A percentile compares a stretch with the other conserved stretches of the same genome.
Conservation (phyloP, 2,888 invertebrate genomes). For the Oscheius sp. region DNA sequence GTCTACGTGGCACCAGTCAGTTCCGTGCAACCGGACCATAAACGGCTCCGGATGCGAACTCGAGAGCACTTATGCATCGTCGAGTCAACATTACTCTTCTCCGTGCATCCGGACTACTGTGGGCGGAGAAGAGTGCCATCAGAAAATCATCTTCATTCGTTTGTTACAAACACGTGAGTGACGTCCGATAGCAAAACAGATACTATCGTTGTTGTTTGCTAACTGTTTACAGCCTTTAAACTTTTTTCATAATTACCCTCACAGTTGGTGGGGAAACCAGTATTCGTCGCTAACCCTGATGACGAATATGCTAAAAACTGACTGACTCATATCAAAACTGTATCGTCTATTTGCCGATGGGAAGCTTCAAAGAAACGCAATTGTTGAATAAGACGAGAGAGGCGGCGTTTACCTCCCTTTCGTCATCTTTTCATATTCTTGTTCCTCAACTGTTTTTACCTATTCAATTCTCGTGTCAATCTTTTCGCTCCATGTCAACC, state of each 20-base stretch:
- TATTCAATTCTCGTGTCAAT: neutral
- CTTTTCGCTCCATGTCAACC: neutral
- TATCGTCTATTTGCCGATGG: constrained; percentile 15
- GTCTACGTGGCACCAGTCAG: constrained; percentile 12
- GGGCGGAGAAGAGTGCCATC: constrained; percentile 3
- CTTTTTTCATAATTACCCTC: neutral
- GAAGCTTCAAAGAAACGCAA: constrained; percentile 13
- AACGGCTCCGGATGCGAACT: constrained; percentile 18
- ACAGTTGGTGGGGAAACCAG: neutral
- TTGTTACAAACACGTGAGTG: neutral
- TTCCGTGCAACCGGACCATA: constrained; percentile 21
- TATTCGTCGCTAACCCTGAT: neutral
- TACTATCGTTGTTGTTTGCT: neutral
- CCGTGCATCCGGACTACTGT: constrained; percentile 13
- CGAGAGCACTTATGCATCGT: constrained; percentile 15
- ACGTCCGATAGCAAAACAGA: neutral
- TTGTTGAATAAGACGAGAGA: constrained; percentile 8
- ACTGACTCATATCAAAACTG: neutral
- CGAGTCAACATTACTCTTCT: constrained; percentile 21
- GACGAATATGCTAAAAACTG: neutral
- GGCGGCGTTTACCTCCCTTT: neutral
- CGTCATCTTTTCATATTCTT: neutral
- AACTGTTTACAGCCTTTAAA: neutral
- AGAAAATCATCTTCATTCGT: neutral
- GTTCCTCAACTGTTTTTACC: neutral